Evolutionary conservation across 2,888 invertebrate genomes (phyloP), one percentile per base, ranked within the genome.

Genomic region (Eulithis testata): DNA sequence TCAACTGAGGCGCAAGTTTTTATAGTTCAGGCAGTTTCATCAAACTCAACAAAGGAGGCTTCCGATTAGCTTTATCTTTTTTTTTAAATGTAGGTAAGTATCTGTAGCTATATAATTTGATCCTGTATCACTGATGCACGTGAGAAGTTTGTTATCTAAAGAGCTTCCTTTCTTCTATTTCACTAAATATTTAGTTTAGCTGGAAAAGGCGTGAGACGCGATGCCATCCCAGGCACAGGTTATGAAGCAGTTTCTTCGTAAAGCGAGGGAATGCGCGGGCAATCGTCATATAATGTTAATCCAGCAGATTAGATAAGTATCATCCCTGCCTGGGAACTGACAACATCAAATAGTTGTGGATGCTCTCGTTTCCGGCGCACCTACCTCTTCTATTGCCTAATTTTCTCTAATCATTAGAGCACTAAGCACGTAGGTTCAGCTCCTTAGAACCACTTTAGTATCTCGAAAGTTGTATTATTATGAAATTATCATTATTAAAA

Each of bases 111-210:
- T 44, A 60, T 60, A 59, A 60, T 37, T 66, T 65, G 68, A 64
- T 63, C 59, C 49, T 52, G 27, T 31, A 50, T 14, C 45, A 60
- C 56, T 60, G 47, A 49, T 57, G 70, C 74, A 76, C 82, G 84
- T 87, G 88, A 84, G 86, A 88, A 83, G 78, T 76, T 74, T 66
- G 82, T 91, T 92, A 91, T 91, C 90, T 83, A 69, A 74, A 83
- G 84, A 86, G 84, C 89, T 85, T 73, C 78, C 79, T 77, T 81
- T 82, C 81, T 85, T 83, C 81, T 84, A 84, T 84, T 88, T 84
- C 83, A 87, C 83, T 88, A 88, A 90, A 91, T 91, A 91, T 91
- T 90, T 90, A 88, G 88, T 90, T 89, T 87, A 79, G 82, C 76
- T 79, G 80, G 82, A 82, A 86, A 85, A 81, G 80, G 83, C 76